A percentile compares a stretch with the other conserved stretches of the same genome.
Conservation (phyloP, 2,888 invertebrate genomes). For the Argyra leucocephala region DNA sequence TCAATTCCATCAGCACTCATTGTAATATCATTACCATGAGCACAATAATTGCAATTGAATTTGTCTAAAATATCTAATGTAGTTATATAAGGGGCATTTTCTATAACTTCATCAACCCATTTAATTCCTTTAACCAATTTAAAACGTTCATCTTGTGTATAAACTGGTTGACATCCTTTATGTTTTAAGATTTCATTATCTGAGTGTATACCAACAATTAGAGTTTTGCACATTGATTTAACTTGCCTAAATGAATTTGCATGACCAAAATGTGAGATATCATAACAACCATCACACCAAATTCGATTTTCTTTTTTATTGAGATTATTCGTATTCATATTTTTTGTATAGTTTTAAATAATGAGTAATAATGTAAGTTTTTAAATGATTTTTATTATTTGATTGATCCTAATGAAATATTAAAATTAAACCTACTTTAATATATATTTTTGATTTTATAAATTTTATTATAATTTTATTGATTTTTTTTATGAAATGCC, state of each 20-base stretch:
- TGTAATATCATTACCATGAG: neutral
- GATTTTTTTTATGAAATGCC: too few relatives aligned
- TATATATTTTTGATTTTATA: too few relatives aligned
- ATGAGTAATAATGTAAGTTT: too few relatives aligned
- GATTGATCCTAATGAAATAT: too few relatives aligned
- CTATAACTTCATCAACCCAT: neutral
- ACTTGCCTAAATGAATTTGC: neutral
- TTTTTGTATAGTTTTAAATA: too few relatives aligned
- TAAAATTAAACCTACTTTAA: too few relatives aligned
- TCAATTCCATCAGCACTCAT: neutral
- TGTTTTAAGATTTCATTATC: neutral
- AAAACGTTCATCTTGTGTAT: neutral
- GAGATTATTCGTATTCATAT: neutral
- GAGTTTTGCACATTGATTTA: neutral
- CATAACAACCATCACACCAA: constrained; percentile 3
- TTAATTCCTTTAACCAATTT: neutral
- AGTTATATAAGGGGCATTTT: neutral
- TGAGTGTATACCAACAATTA: neutral
- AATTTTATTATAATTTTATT: too few relatives aligned
- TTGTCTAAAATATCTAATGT: neutral
- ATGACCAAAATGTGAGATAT: neutral
- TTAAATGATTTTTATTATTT: too few relatives aligned
- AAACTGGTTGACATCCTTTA: neutral
- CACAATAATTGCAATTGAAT: neutral
- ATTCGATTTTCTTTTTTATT: neutral